Evolutionary conservation across 2,113 vertebrate genomes (phyloP).

Genomic region (Bufo gargarizans): DNA sequence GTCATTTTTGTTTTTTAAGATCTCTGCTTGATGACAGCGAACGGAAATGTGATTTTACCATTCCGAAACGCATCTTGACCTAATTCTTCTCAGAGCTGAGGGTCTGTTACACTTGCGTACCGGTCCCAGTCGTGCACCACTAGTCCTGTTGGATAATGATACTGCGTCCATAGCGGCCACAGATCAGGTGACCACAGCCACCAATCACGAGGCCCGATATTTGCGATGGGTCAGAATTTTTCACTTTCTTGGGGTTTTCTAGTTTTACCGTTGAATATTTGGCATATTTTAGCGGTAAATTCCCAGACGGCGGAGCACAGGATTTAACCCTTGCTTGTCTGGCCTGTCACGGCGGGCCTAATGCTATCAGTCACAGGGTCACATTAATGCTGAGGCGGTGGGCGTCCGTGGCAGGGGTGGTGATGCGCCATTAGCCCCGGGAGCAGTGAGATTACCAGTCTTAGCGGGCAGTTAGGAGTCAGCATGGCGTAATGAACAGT

Average conservation of each 20-base stretch:
- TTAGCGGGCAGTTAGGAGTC: slow-evolving; percentile 35
- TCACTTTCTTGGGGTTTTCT: neutral
- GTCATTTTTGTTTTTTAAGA: no score
- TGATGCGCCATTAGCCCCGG: neutral
- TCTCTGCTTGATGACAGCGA: no score
- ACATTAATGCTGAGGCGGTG: neutral
- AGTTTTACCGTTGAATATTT: neutral
- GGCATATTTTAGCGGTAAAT: neutral
- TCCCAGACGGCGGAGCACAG: neutral
- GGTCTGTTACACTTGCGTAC: no score
- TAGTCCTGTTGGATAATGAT: no score
- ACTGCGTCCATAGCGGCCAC: no score
- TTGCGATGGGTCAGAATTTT: neutral
- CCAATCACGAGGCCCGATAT: neutral
- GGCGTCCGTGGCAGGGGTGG: neutral
- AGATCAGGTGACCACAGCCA: no score
- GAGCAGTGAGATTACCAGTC: slow-evolving; percentile 34
- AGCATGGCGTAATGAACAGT: slow-evolving; percentile 24
- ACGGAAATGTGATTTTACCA: no score
- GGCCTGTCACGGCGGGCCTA: neutral
- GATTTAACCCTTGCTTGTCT: neutral
- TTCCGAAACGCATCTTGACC: no score
- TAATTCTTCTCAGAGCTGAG: no score
- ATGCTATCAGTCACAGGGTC: slow-evolving; percentile 8
- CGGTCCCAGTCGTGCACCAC: no score